phyloP scores from a whole-genome alignment of 2,888 invertebrate genomes.

The Aelia acuminata region DNA sequence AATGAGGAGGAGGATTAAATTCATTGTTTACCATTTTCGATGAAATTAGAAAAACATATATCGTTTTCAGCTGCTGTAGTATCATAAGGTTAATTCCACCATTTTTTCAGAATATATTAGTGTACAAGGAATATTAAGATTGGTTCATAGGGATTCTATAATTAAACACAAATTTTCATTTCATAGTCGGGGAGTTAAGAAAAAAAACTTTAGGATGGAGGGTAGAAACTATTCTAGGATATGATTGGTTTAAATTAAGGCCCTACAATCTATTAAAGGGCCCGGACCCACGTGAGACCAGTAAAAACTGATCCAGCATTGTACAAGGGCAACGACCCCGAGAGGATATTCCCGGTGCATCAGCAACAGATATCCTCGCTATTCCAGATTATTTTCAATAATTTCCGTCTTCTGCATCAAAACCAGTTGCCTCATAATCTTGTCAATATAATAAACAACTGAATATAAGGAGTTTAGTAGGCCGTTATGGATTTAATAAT shows the following conservation, averaged over 20 bases:
- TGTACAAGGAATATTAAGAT: no score
- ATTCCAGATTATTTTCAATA: background rate
- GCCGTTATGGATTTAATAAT: no score
- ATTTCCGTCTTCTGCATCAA: background rate
- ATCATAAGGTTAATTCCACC: no score
- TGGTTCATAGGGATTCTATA: no score
- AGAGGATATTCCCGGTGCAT: background rate
- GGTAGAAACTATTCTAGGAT: background rate
- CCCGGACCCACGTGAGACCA: background rate
- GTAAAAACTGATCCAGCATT: conserved; percentile 2
- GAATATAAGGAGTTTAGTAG: no score
- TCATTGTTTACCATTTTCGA: no score
- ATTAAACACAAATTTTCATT: background rate
- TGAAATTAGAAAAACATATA: no score
- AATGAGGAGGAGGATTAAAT: no score
- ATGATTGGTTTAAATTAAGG: background rate
- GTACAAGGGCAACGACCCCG: background rate
- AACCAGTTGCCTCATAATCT: background rate
- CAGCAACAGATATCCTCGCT: background rate
- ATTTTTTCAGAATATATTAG: no score
- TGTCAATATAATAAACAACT: background rate
- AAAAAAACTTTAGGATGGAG: no score
- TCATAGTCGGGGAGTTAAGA: no score
- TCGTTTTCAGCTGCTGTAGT: no score
- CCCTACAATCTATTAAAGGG: conserved; percentile 9